Evolutionary conservation across 2,888 invertebrate genomes (phyloP), one percentile per base, ranked within the genome.

Genomic region (Agonopterix alstromeriana): DNA sequence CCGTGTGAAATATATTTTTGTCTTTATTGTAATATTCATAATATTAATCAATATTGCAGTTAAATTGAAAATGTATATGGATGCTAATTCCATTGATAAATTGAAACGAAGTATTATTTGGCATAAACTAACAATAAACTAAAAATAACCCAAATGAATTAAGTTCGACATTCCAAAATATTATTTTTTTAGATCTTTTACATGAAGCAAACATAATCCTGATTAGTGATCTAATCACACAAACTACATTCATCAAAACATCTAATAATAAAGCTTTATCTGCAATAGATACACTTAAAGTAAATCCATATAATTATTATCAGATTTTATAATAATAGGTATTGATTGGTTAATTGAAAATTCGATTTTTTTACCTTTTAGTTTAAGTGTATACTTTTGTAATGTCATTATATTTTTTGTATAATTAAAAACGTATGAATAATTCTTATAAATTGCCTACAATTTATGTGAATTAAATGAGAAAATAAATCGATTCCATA

Each of bases 401-500:
- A 77, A 73, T 73, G 63, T 73, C 11, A 42, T 74, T 27, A 14
- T 75, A 78, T 50, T 48, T 48, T 48, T 48, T 43, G 11, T 47
- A 46, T 46, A 36, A 43, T 45, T 45, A 68, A 67, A 65, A 70
- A 71, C 27, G 27, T 27, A 70, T 68, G 69, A 72, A 73, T 70
- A 70, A 70, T 67, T 69, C 70, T 69, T 67, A 64, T 71, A 65
- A 71, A 71, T 68, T 72, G 68, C 60, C 66, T 67, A 68, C 73
- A 73, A 72, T 74, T 76, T 74, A 77, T 77, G 78, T 70, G 61
- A 77, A 70, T 71, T 73, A 78, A 78, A 78, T 70, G 65, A 69
- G 70, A 70, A 75, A 81, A 81, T 78, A 83, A 82, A 82, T 70
- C 65, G 68, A 81, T 84, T 77, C 73, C 70, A 80, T 82, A 82